phyloP scores from a whole-genome alignment of 2,888 invertebrate species.

The Xestia rhomboidea region DNA sequence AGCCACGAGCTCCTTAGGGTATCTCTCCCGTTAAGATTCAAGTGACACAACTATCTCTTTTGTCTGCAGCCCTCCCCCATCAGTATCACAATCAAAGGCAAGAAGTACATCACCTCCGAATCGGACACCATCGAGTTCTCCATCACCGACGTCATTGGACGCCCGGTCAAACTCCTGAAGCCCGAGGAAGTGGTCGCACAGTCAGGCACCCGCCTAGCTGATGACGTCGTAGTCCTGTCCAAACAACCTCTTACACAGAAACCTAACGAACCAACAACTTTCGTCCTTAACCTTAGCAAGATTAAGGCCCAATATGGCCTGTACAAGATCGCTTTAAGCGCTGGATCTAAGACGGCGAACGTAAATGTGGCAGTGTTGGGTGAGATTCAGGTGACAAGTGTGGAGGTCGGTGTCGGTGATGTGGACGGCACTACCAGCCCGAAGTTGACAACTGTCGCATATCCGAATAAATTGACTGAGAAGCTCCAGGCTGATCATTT shows the following conservation, averaged over 20 bases:
- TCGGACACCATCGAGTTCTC: slow-evolving; percentile 93
- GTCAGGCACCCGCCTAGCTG: slow-evolving; percentile 93
- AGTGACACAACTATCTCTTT: neutral
- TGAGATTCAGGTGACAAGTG: slow-evolving; percentile 93
- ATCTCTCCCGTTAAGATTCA: neutral
- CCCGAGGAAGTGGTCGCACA: slow-evolving; percentile 93
- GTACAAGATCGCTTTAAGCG: slow-evolving; percentile 95
- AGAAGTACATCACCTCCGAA: slow-evolving; percentile 94
- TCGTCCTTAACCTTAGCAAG: slow-evolving; percentile 94
- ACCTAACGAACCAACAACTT: slow-evolving; percentile 92
- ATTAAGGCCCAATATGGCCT: slow-evolving; percentile 95
- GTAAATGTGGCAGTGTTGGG: slow-evolving; percentile 93
- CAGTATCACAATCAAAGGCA: slow-evolving; percentile 94
- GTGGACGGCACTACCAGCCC: slow-evolving; percentile 96
- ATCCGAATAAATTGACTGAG: slow-evolving; percentile 93
- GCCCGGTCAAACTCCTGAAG: slow-evolving; percentile 92
- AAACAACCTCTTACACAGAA: slow-evolving; percentile 91
- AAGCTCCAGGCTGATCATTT: slow-evolving; percentile 96
- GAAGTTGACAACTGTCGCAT: slow-evolving; percentile 93
- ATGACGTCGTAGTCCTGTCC: slow-evolving; percentile 94
- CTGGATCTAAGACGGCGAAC: slow-evolving; percentile 91
- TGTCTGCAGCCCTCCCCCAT: slow-evolving; percentile 93
- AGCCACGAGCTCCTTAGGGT: no score
- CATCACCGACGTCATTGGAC: slow-evolving; percentile 94
- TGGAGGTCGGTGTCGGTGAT: slow-evolving; percentile 97